A percentile compares a stretch with the other conserved stretches of the same genome.
phyloP scores from a whole-genome alignment of 2,888 invertebrate genomes.

The Xiphydria camelus region DNA sequence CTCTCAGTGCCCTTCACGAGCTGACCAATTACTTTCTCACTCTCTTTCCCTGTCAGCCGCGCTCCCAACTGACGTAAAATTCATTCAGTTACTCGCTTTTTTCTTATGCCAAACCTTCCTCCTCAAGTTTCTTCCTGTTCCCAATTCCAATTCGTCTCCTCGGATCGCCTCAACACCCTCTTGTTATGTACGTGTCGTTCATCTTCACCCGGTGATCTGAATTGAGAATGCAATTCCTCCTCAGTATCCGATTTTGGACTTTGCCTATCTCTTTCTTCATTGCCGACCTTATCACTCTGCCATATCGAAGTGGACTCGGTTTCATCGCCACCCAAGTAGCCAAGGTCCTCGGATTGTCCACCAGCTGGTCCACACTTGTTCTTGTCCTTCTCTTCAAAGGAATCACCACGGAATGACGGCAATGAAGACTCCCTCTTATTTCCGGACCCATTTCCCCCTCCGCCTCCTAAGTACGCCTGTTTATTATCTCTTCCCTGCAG shows the following conservation, averaged over 20 bases:
- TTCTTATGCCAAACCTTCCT: no score
- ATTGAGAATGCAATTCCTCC: conserved; percentile 24
- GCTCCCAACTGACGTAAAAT: no score
- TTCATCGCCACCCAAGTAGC: conserved; percentile 23
- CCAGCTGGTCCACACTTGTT: conserved; percentile 17
- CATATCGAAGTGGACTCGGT: conserved; percentile 10
- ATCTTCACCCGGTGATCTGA: conserved; percentile 38
- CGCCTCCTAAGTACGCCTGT: no score
- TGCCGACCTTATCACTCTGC: no score
- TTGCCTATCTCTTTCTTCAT: conserved; percentile 4
- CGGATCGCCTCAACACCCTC: conserved; percentile 29
- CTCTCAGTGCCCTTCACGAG: no score
- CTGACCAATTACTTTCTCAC: no score
- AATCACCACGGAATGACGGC: no score
- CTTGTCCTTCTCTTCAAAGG: conserved; percentile 19
- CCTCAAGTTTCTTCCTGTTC: conserved; percentile 44
- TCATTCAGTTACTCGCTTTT: no score
- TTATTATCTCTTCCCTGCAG: conserved; percentile 33
- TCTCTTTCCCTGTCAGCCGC: no score
- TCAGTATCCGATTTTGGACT: conserved; percentile 26
- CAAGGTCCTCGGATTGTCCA: conserved; percentile 26
- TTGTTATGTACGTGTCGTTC: conserved; percentile 28
- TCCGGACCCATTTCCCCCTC: conserved; percentile 6
- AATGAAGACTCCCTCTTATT: conserved; percentile 21
- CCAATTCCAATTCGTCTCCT: conserved; percentile 40